Percentiles rank a stretch among this genome's conserved stretches.
phyloP scores from a whole-genome alignment of 2,797 vertebrate species.

The Chaetophractus vellerosus region DNA sequence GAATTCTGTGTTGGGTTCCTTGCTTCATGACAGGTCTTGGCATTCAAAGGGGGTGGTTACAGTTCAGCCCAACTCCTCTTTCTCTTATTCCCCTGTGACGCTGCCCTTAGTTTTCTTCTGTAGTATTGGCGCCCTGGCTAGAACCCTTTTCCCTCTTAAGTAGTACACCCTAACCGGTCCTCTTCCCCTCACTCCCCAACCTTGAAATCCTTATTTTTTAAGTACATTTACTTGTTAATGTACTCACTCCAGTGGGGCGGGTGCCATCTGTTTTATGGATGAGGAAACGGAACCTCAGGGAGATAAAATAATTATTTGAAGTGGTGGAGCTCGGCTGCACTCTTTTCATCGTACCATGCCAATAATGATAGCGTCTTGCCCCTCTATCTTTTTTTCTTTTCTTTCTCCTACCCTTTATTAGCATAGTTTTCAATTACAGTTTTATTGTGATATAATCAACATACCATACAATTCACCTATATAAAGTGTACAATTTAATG shows the following conservation, averaged over 20 bases:
- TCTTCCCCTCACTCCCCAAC: not conserved
- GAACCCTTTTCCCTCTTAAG: not conserved
- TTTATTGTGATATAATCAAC: conserved; percentile 45
- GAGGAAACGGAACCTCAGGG: not conserved
- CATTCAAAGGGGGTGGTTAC: not conserved
- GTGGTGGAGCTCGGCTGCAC: not conserved
- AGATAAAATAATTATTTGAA: not conserved
- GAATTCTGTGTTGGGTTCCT: conserved; percentile 50
- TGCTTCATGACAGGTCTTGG: conserved; percentile 42
- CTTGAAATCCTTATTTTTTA: not conserved
- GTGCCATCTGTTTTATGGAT: not conserved
- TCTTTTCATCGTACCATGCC: not conserved
- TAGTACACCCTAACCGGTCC: too few relatives aligned
- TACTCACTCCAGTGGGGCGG: not conserved
- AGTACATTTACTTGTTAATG: not conserved
- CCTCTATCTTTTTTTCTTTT: not conserved
- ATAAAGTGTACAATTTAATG: conserved; percentile 1
- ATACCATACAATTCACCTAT: conserved; percentile 20
- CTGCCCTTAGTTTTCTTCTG: not conserved
- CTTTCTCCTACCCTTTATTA: conserved; percentile 55
- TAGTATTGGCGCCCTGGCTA: not conserved
- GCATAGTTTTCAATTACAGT: conserved; percentile 42
- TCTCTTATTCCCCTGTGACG: not conserved
- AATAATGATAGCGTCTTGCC: conserved; percentile 5
- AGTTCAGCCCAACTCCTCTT: not conserved